Evolutionary conservation across 2,113 vertebrate species (phyloP), one percentile per base, ranked within the genome.

Genomic region (Fregata magnificens): DNA sequence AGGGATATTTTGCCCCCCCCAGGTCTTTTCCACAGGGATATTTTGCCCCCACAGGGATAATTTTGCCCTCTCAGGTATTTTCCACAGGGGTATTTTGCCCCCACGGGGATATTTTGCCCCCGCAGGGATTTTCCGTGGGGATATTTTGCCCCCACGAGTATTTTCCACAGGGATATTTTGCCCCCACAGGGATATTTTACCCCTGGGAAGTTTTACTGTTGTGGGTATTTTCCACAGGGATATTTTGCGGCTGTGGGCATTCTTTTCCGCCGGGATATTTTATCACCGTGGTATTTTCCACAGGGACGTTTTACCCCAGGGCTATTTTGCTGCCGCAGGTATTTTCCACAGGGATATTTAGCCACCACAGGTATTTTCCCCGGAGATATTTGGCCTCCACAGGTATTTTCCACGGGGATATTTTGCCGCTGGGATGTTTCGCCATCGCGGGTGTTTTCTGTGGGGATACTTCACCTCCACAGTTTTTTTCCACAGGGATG

Each of bases 101-200:
- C 38, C 38, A 5, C 3, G 1, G 14, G 7, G 10, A 8, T 11
- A 8, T 66, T 66, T 66, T 15, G 1, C 9, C 7, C 3, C 65
- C 1, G 1, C 0, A 6, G 3, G 15, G 3, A 9, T 17, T 52
- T 52, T 52, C 50, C 7, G 5, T 4, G 3, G 52, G 52, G 20
- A 26, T 14, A 3, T 31, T 31, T 65, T 65, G 14, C 5, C 20
- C 14, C 45, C 45, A n/a, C 19, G 14, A 10, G 45, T 19, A 20
- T 47, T 47, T 47, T 47, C 45, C 19, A 47, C 18, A 14, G 42
- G 42, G 42, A 44, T 44, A 44, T 44, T 44, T 44, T 44, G 15
- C 6, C 11, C 18, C 44, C 44, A 9, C 16, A 7, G 16, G 44
- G 44, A 17, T 45, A 45, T 45, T n/a, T n/a, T n/a, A n/a, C n/a